Percentiles rank a stretch among this genome's conserved stretches.
Conservation (phyloP, 1,140 invertebrate genomes). For the Anoplolepis gracilipes region DNA sequence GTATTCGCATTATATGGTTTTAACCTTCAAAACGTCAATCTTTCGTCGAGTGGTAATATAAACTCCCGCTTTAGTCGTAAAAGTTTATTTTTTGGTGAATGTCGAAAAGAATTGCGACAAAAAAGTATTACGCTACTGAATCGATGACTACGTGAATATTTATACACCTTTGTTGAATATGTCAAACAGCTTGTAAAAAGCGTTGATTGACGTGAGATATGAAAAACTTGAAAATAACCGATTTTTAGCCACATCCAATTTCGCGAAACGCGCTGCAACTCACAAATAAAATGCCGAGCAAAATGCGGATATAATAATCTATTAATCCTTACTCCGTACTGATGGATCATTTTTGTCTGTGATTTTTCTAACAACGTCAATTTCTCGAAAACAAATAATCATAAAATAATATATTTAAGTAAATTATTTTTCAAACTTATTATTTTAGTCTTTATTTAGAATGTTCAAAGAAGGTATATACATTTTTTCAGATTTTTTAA, state of each 20-base stretch:
- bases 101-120: not conserved
- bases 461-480: no score
- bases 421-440: no score
- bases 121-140: not conserved
- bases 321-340: no score
- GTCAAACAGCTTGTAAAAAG: not conserved
- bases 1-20: not conserved
- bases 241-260: slow-evolving; percentile 1
- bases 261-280: not conserved
- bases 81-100: not conserved
- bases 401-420: no score
- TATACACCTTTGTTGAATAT: not conserved
- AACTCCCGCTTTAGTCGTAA: not conserved
- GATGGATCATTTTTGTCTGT: no score
- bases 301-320: not conserved
- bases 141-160: not conserved
- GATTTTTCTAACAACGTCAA: no score
- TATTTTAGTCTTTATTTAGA: no score
- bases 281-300: slow-evolving; percentile 8
- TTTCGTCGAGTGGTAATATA: not conserved
- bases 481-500: no score
- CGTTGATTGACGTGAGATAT: not conserved
- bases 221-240: not conserved
- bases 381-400: no score
- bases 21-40: not conserved